Evolutionary conservation across 2,797 vertebrate species (phyloP), one percentile per base, ranked within the genome.

Genomic region (Bucorvus abyssinicus): DNA sequence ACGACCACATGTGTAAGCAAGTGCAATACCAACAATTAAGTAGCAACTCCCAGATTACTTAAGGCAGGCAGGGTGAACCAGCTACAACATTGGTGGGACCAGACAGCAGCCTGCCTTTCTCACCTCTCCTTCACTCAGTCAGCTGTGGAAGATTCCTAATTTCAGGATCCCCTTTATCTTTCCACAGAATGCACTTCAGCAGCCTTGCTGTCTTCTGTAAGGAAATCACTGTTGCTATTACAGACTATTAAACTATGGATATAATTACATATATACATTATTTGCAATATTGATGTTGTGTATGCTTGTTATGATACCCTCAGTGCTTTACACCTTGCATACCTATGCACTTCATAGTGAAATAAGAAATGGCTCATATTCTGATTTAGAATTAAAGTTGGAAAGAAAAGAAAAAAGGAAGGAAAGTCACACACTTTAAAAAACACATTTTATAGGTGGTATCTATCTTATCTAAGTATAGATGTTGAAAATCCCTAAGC

Each of bases 71-170:
- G 17, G 32, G 14, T 50, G 23, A 63, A 22, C 15, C 49, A 68
- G 36, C 36, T 34, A 16, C 1, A 5, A 15, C 21, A 19, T 3
- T 4, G 14, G 13, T 50, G 24, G 47, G 53, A n/a, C 1, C 2
- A 42, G 27, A 13, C 45, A 59, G 29, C 32, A 53, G 34, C 12
- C 36, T 57, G 34, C 26, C 32, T 76, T 71, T 24, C 14, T 82
- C 32, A 38, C 12, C 6, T 40, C 56, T 60, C 24, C 18, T 75
- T 38, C 23, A 23, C 19, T 53, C 52, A 1, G 12, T 24, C 17
- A 60, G 4, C 19, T 21, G 4, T 32, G 18, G 12, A 36, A 21
- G 7, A 22, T 20, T 2, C 6, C 9, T n/a, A 13, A 32, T 8
- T 55, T 34, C 15, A 44, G 4, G 14, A 29, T n/a, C 36, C 3